Percentiles rank a stretch among this genome's conserved stretches.
Evolutionary conservation across 2,797 vertebrate genomes (phyloP).

Genomic region (Numenius phaeopus): DNA sequence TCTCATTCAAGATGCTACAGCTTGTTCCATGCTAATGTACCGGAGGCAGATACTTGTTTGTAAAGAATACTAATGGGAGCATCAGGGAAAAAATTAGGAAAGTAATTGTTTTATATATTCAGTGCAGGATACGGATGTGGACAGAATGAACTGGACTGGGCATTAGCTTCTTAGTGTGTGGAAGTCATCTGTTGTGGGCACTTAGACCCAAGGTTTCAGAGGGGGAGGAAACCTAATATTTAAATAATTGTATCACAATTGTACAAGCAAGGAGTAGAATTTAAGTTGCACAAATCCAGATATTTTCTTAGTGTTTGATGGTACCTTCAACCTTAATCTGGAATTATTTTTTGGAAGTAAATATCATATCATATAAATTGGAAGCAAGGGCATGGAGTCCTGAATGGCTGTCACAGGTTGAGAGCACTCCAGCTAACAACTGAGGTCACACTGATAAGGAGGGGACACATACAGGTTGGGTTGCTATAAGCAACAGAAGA

Average conservation of each 20-base stretch:
- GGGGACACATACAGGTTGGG: accelerated
- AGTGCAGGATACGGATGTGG: neutral
- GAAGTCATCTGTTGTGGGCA: neutral
- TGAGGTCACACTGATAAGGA: neutral
- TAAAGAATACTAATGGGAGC: neutral
- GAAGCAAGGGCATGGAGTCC: accelerated
- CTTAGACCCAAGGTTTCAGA: neutral
- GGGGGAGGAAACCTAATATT: neutral
- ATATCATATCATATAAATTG: accelerated
- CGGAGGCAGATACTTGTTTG: neutral
- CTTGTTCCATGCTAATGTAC: accelerated
- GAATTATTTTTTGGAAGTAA: neutral
- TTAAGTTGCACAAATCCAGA: neutral
- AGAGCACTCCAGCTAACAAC: accelerated
- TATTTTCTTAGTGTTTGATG: neutral
- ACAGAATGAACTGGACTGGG: neutral
- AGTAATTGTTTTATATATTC: neutral
- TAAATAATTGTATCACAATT: neutral
- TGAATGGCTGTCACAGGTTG: neutral
- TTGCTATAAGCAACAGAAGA: neutral
- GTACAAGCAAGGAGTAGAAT: neutral
- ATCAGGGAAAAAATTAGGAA: neutral
- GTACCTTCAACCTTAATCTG: neutral
- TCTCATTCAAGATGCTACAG: neutral
- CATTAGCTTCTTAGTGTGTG: neutral